These are phyloP conservation scores for Actinia equina DNA, from an alignment of 64 coral and sea anemone genomes.

Conservation along the genomic window DNA sequence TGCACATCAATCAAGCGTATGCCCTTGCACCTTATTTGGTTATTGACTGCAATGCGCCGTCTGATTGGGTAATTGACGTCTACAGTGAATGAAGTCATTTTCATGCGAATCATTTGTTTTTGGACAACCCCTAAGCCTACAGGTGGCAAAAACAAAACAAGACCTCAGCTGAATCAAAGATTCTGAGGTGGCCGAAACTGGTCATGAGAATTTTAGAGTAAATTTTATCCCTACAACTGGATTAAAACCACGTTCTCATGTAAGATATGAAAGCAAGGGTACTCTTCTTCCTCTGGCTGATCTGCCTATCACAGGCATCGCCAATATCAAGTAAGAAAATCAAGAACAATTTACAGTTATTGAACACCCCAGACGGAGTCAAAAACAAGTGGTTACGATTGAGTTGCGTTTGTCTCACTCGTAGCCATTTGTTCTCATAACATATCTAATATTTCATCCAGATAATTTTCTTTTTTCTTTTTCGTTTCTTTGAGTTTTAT, in stretches of 20 bases:
- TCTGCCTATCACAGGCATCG: constrained; percentile 54
- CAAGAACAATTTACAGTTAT: background rate
- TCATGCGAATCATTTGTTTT: constrained; percentile 30
- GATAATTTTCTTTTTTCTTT: background rate
- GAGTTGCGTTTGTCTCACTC: constrained; percentile 28
- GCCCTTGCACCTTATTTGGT: constrained; percentile 35
- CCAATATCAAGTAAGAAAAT: constrained; percentile 62
- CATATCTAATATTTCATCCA: background rate
- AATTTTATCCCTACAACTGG: constrained; percentile 1
- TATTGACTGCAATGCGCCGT: background rate
- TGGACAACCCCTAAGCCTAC: constrained; percentile 9
- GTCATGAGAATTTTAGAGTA: constrained; percentile 30
- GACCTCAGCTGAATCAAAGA: constrained; percentile 47
- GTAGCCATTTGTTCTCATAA: constrained; percentile 23
- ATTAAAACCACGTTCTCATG: constrained; percentile 36
- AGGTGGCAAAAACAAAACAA: constrained; percentile 42
- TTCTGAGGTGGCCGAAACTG: constrained; percentile 62
- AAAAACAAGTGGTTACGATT: constrained; percentile 17
- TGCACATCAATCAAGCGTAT: constrained; percentile 4
- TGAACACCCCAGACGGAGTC: background rate
- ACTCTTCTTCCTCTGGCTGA: constrained; percentile 44
- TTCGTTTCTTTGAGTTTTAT: background rate
- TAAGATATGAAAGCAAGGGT: constrained; percentile 52
- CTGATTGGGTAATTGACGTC: constrained; percentile 26
- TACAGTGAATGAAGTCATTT: constrained; percentile 55